Evolutionary conservation across 1,140 invertebrate species (phyloP).

Genomic region (Elymnias hypermnestra): DNA sequence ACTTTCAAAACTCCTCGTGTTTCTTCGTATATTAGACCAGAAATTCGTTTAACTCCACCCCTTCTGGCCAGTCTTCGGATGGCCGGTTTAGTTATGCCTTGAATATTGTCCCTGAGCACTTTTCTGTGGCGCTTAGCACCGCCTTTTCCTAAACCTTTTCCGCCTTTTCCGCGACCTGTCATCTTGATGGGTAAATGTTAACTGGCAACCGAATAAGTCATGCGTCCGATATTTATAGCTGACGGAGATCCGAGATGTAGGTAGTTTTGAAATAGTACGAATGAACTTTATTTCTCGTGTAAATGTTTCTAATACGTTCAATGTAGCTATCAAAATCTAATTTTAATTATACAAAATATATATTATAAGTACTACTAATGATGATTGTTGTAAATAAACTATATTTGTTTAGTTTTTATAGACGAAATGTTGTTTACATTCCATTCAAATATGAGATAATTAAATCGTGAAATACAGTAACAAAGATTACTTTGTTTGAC

Average conservation of each 20-base stretch:
- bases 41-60: conserved; percentile 85
- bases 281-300: no score
- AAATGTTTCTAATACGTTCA: no score
- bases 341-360: no score
- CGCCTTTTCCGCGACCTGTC: conserved; percentile 53
- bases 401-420: no score
- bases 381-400: no score
- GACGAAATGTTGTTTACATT: no score
- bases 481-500: no score
- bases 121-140: conserved; percentile 78
- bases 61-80: conserved; percentile 58
- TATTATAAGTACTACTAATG: no score
- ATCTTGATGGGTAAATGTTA: conserved; percentile 24
- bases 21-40: conserved; percentile 52
- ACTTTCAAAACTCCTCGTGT: no score
- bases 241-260: background rate
- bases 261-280: background rate
- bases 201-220: background rate
- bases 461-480: no score
- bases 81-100: conserved; percentile 48
- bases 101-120: conserved; percentile 67
- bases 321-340: no score
- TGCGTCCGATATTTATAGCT: background rate
- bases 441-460: no score
- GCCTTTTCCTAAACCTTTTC: conserved; percentile 46